Percentiles rank a stretch among this genome's conserved stretches.
These are phyloP conservation scores for Antechinus stuartii DNA, from an alignment of 2,113 vertebrate species.

Conservation along the genomic window DNA sequence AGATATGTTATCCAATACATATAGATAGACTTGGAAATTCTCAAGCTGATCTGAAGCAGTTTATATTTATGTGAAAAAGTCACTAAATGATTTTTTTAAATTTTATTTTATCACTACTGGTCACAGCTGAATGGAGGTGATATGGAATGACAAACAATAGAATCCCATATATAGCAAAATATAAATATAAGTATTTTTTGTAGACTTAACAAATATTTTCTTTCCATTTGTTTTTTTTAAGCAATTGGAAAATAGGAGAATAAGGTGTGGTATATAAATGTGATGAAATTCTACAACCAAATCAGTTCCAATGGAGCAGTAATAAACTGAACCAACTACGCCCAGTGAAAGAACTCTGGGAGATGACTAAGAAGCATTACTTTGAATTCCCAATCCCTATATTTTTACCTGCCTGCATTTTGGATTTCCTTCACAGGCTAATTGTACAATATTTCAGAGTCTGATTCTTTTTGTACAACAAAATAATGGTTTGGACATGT, in stretches of 20 bases:
- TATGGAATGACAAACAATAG: background rate
- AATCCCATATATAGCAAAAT: background rate
- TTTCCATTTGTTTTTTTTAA: too few relatives aligned
- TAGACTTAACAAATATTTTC: background rate
- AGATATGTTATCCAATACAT: background rate
- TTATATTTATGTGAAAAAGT: background rate
- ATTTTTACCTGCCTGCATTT: too few relatives aligned
- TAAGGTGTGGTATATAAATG: background rate
- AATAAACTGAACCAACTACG: too few relatives aligned
- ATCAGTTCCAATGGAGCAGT: too few relatives aligned
- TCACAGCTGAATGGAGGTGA: background rate
- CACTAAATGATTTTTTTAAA: background rate
- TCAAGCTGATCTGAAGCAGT: background rate
- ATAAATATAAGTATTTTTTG: background rate
- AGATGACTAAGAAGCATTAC: too few relatives aligned
- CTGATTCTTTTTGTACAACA: too few relatives aligned
- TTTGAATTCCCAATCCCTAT: too few relatives aligned
- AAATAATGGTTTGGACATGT: too few relatives aligned
- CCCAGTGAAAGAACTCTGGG: too few relatives aligned
- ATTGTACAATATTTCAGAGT: too few relatives aligned
- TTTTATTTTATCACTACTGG: too few relatives aligned
- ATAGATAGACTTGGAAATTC: background rate
- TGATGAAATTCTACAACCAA: background rate
- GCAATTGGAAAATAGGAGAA: background rate
- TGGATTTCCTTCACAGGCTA: too few relatives aligned